Evolutionary conservation across 1,140 invertebrate species (phyloP).

Genomic region (Sitophilus oryzae): DNA sequence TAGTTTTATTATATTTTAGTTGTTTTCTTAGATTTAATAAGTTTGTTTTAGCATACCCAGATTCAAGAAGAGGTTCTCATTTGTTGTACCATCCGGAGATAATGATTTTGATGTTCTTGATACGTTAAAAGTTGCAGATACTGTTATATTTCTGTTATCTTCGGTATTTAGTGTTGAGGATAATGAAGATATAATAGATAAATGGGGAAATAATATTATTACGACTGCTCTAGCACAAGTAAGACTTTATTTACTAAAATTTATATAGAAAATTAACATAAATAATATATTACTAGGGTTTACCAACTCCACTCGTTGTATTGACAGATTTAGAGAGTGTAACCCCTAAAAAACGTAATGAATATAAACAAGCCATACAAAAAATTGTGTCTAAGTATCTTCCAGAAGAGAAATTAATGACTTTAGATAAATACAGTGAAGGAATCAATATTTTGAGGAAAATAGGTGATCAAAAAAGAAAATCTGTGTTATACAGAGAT

Average conservation of each 20-base stretch:
- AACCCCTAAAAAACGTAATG: constrained; percentile 65
- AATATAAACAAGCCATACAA: constrained; percentile 68
- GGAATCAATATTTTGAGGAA: constrained; percentile 71
- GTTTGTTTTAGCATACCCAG: constrained; percentile 58
- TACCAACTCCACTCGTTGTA: constrained; percentile 71
- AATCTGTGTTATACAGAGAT: constrained; percentile 65
- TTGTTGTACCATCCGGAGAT: constrained; percentile 62
- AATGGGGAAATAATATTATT: constrained; percentile 69
- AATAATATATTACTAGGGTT: constrained; percentile 47
- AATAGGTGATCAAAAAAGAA: constrained; percentile 77
- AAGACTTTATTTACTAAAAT: constrained; percentile 12
- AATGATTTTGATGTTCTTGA: constrained; percentile 75
- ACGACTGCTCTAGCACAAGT: constrained; percentile 67
- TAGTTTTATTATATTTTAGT: constrained; percentile 41
- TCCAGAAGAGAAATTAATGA: constrained; percentile 75
- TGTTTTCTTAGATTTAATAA: constrained; percentile 3
- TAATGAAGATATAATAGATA: constrained; percentile 59
- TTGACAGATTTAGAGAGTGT: constrained; percentile 71
- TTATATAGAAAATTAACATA: neutral
- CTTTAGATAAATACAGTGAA: constrained; percentile 69
- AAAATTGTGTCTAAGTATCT: constrained; percentile 72
- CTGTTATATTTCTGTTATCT: constrained; percentile 68
- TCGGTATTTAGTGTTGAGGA: constrained; percentile 47
- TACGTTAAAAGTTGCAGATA: constrained; percentile 78
- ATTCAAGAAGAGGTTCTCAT: constrained; percentile 80